Conservation (phyloP, 2,888 invertebrate species). For the Platycnemis pennipes region DNA sequence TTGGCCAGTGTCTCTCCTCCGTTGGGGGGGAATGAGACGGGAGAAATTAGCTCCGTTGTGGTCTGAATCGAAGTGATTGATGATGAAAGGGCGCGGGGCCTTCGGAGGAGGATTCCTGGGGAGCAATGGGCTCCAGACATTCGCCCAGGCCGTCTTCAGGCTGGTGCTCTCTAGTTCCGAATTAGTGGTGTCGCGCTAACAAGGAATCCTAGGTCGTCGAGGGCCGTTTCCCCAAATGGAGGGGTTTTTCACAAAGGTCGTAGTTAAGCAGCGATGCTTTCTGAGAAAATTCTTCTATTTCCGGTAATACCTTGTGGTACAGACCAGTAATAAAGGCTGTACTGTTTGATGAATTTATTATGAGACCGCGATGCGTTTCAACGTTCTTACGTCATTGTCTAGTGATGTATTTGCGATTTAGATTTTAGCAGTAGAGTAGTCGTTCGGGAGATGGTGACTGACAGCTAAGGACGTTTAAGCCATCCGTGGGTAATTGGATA, state of each 20-base stretch:
- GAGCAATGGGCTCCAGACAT: neutral
- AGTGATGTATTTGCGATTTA: no score
- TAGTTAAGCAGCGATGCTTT: no score
- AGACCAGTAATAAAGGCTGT: no score
- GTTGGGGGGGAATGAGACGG: neutral
- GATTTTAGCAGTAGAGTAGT: no score
- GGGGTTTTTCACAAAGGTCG: neutral
- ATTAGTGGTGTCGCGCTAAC: neutral
- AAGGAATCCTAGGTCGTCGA: neutral
- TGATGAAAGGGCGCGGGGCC: neutral
- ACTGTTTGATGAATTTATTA: no score
- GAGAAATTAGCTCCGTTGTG: slow-evolving; percentile 15
- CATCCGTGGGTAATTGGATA: no score
- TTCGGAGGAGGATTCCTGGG: neutral
- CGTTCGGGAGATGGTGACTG: no score
- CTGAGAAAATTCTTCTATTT: no score
- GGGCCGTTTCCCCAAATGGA: neutral
- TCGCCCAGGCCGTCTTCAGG: neutral
- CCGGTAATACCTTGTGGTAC: no score
- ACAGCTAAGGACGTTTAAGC: no score
- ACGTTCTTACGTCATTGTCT: no score
- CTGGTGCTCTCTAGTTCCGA: neutral
- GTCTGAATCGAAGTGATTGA: slow-evolving; percentile 6
- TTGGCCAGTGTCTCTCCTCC: neutral
- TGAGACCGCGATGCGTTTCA: no score